These are phyloP conservation scores for Pachypanchax playfairii DNA, from an alignment of 2,113 vertebrate genomes.

Conservation along the genomic window DNA sequence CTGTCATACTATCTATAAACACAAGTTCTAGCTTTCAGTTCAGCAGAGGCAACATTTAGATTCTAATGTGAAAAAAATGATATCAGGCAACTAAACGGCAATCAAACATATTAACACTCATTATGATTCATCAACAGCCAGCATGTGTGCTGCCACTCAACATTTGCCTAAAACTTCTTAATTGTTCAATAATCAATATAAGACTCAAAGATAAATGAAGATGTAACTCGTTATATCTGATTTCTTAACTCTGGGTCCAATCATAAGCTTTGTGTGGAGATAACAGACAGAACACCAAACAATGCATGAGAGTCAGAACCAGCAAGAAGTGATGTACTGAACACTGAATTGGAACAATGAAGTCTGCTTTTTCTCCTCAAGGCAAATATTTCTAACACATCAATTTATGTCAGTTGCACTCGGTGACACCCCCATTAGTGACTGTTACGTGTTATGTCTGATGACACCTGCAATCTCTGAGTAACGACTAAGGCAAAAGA, in stretches of 20 bases:
- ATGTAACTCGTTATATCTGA: slow-evolving; percentile 40
- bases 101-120: slow-evolving; percentile 33
- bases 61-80: too few relatives aligned
- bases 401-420: slow-evolving; percentile 58
- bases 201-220: slow-evolving; percentile 49
- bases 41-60: too few relatives aligned
- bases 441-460: slow-evolving; percentile 53
- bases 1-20: too few relatives aligned
- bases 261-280: slow-evolving; percentile 58
- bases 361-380: slow-evolving; percentile 66
- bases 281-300: slow-evolving; percentile 59
- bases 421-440: slow-evolving; percentile 55
- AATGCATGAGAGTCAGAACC: slow-evolving; percentile 69
- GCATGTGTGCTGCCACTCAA: slow-evolving; percentile 49
- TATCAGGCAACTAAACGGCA: slow-evolving; percentile 34
- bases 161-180: slow-evolving; percentile 59
- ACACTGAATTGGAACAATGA: slow-evolving; percentile 71
- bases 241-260: slow-evolving; percentile 32
- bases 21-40: background rate
- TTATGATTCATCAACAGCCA: slow-evolving; percentile 38
- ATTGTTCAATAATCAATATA: slow-evolving; percentile 45
- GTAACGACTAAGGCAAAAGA: slow-evolving; percentile 11
- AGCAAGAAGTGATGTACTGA: slow-evolving; percentile 70
- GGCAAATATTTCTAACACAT: slow-evolving; percentile 65
- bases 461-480: slow-evolving; percentile 49